Percentiles rank a stretch among this genome's conserved stretches.
Conservation (phyloP, 2,797 vertebrate species). For the Diceros bicornis region DNA sequence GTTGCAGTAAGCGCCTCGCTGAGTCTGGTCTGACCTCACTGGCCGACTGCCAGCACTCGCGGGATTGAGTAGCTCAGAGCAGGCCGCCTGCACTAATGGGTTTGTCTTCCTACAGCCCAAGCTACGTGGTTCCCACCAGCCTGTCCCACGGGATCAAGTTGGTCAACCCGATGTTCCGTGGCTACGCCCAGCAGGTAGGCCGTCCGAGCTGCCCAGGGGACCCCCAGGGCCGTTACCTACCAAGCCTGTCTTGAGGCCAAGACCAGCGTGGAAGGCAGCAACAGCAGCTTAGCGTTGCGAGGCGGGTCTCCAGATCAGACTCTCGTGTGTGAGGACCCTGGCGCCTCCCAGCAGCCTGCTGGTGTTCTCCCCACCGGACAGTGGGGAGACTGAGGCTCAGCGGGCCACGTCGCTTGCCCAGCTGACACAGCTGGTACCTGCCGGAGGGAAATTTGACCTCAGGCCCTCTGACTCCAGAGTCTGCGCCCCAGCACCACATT, state of each 20-base stretch:
- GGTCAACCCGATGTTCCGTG: conserved; percentile 99
- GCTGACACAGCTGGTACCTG: fast-evolving
- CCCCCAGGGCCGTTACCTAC: fast-evolving
- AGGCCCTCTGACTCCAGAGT: background rate
- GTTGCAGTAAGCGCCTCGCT: fast-evolving
- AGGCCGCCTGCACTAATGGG: background rate
- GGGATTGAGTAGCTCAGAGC: fast-evolving
- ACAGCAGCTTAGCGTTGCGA: fast-evolving
- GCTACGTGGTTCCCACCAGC: conserved; percentile 98
- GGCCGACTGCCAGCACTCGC: background rate
- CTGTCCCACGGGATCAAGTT: conserved; percentile 98
- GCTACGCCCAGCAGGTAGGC: conserved; percentile 97
- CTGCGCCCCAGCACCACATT: fast-evolving
- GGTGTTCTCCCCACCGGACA: background rate
- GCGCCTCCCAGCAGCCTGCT: background rate
- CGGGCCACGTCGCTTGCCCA: background rate
- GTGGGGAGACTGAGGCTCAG: background rate
- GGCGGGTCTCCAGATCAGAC: fast-evolving
- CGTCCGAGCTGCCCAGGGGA: background rate
- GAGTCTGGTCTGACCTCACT: fast-evolving
- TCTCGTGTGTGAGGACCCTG: fast-evolving
- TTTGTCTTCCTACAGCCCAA: conserved; percentile 91
- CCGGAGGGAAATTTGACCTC: background rate
- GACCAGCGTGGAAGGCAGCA: background rate
- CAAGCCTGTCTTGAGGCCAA: background rate